phyloP scores from a whole-genome alignment of 2,797 vertebrate genomes.

The Halcyon smyrnensis region DNA sequence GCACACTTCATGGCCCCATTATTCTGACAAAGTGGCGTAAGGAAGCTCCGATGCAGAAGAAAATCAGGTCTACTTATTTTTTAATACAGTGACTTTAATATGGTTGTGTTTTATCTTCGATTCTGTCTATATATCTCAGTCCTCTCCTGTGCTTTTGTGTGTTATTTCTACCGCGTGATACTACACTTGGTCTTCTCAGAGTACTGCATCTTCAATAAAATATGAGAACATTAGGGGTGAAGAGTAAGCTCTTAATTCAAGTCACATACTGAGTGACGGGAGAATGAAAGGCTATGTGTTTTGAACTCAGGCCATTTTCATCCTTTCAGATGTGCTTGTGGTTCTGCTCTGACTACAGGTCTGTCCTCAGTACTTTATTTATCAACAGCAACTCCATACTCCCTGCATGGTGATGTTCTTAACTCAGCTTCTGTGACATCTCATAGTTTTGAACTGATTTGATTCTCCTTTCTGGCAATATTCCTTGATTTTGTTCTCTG shows the following conservation, averaged over 20 bases:
- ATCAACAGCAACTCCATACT: background rate
- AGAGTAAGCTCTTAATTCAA: conserved; percentile 57
- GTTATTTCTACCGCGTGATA: conserved; percentile 19
- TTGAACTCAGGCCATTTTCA: conserved; percentile 44
- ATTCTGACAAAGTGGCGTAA: background rate
- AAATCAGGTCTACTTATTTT: conserved; percentile 57
- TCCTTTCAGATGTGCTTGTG: conserved; percentile 22
- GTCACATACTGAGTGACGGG: conserved; percentile 35
- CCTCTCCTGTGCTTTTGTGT: conserved; percentile 11
- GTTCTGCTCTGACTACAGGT: background rate
- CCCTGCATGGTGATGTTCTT: background rate
- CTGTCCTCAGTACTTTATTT: conserved; percentile 36
- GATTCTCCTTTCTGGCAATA: background rate
- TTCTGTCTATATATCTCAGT: conserved; percentile 25
- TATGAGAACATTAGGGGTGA: background rate
- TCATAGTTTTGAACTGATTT: conserved; percentile 24
- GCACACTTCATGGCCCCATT: conserved; percentile 30
- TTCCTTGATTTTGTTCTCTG: background rate
- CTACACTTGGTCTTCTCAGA: background rate
- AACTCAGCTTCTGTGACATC: background rate
- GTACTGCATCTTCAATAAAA: conserved; percentile 65
- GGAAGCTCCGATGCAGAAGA: conserved; percentile 28
- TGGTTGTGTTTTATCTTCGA: conserved; percentile 26
- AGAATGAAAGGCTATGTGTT: conserved; percentile 20
- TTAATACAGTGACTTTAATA: conserved; percentile 38